Percentiles rank a stretch among this genome's conserved stretches.
These are phyloP conservation scores for Argyra leucocephala DNA, from an alignment of 2,888 invertebrate species.

Conservation along the genomic window DNA sequence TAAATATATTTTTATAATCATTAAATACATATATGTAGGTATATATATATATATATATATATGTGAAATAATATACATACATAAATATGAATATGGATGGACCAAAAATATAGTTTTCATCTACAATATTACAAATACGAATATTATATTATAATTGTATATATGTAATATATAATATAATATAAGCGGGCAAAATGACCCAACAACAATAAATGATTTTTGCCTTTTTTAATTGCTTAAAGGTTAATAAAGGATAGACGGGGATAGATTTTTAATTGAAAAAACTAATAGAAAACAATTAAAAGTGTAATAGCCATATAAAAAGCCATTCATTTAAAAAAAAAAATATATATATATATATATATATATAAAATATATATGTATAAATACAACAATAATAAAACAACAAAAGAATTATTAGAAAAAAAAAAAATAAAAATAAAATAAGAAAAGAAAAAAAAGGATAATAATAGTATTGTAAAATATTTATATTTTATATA, in stretches of 20 bases:
- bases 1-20: too few species aligned
- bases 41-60: too few species aligned
- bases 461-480: background rate
- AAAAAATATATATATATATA: too few species aligned
- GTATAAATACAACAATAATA: background rate
- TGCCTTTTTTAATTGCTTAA: conserved; percentile 6
- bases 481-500: background rate
- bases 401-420: background rate
- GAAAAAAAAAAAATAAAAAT: background rate
- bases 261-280: conserved; percentile 1
- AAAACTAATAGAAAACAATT: conserved; percentile 6
- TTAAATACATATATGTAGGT: too few species aligned
- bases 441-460: background rate
- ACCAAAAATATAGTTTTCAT: too few species aligned
- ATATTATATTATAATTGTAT: too few species aligned
- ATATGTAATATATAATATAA: too few species aligned
- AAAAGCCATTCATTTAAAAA: background rate
- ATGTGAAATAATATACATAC: too few species aligned
- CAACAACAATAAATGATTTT: background rate
- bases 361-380: background rate
- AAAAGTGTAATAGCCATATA: conserved; percentile 1
- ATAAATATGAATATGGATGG: too few species aligned
- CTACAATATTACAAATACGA: too few species aligned
- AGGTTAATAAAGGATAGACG: conserved; percentile 4
- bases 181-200: background rate